phyloP scores from a whole-genome alignment of 2,888 invertebrate species.

The Tiliacea aurago region DNA sequence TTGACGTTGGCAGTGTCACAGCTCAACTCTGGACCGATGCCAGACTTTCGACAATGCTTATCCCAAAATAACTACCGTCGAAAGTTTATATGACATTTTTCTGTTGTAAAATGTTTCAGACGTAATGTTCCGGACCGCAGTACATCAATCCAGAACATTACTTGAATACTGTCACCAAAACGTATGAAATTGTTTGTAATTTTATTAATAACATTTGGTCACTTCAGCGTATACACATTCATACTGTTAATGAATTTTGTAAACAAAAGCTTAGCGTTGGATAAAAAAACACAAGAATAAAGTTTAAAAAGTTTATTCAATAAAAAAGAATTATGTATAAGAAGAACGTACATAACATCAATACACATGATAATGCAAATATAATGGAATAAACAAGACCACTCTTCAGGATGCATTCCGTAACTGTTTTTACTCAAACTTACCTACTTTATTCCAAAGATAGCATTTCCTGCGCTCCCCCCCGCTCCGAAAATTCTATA shows the following conservation, averaged over 20 bases:
- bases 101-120: constrained; percentile 72
- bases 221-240: constrained; percentile 50
- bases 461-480: constrained; percentile 32
- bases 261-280: constrained; percentile 32
- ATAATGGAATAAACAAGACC: constrained; percentile 82
- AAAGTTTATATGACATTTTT: constrained; percentile 81
- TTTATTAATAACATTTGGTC: constrained; percentile 59
- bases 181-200: constrained; percentile 41
- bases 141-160: constrained; percentile 57
- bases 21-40: constrained; percentile 82
- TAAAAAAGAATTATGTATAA: constrained; percentile 80
- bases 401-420: constrained; percentile 72
- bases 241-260: constrained; percentile 29
- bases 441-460: constrained; percentile 37
- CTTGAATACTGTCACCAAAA: constrained; percentile 53
- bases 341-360: constrained; percentile 80
- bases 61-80: constrained; percentile 83
- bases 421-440: constrained; percentile 64
- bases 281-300: constrained; percentile 31
- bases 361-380: constrained; percentile 83
- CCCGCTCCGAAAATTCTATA: constrained; percentile 49
- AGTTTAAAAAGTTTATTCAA: constrained; percentile 75
- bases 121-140: constrained; percentile 45
- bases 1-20: constrained; percentile 88
- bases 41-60: constrained; percentile 87